phyloP scores from a whole-genome alignment of 2,113 vertebrate genomes.

The Crotalus horridus region DNA sequence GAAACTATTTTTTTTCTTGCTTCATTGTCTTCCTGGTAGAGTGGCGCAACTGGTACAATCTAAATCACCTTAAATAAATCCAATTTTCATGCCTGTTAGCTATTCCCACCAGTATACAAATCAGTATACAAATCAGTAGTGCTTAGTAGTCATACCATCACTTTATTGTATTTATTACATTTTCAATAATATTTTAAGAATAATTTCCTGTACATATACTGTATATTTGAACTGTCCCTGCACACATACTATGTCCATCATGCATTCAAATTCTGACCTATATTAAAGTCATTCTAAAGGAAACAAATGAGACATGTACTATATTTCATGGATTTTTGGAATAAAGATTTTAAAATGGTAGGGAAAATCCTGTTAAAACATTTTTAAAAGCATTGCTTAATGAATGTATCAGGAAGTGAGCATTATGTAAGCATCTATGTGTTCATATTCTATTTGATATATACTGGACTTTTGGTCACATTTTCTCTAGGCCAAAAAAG shows the following conservation, averaged over 20 bases:
- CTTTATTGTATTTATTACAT: conserved; percentile 33
- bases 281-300: neutral
- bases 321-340: neutral
- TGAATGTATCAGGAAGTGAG: neutral
- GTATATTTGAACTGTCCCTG: neutral
- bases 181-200: conserved; percentile 4
- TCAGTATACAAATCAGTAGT: neutral
- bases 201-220: neutral
- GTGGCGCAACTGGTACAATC: neutral
- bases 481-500: neutral
- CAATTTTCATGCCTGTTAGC: neutral
- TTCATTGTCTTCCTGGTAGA: neutral
- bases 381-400: neutral
- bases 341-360: neutral
- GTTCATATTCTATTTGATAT: neutral
- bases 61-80: neutral
- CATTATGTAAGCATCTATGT: conserved; percentile 3
- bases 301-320: neutral
- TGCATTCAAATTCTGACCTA: neutral
- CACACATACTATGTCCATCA: conserved; percentile 28
- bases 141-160: conserved; percentile 16
- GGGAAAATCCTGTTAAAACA: neutral
- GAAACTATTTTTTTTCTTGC: neutral
- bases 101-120: neutral
- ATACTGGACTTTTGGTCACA: neutral